Evolutionary conservation across 2,113 vertebrate genomes (phyloP), one percentile per base, ranked within the genome.

Genomic region (Phainopepla nitens): DNA sequence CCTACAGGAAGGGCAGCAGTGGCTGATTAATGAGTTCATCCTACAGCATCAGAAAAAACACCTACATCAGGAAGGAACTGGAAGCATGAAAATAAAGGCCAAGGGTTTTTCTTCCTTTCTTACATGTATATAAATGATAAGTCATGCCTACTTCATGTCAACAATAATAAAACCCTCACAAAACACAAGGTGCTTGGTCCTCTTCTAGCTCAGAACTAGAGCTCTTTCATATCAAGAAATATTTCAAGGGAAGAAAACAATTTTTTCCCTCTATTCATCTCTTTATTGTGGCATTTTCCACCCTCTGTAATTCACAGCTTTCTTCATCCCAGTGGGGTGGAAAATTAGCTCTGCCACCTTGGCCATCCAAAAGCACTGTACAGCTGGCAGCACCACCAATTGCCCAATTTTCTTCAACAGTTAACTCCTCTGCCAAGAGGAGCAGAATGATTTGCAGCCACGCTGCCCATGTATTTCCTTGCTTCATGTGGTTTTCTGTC

Each of bases 261-360:
- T 22, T 68, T 36, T 44, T 33, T 3, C 3, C 2, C 2, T 22
- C 36, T 50, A 49, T 93, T 91, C 64, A 54, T 60, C 72, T 89
- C 68, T 51, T 57, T 60, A 39, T 60, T 78, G 68, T 75, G 64
- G 60, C 80, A 71, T 91, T 89, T 97, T 72, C 66, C 61, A 91
- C 50, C 41, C 36, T 35, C 76, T 47, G 64, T 71, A 78, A 92
- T 92, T 95, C 85, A 87, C 83, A 92, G 93, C 41, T 87, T 80
- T 83, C 77, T 89, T 51, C 35, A 33, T 82, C 89, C 84, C 91
- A 95, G 91, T 36, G 0, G 80, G 89, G 29, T 1, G 60, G 83
- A 89, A 87, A 95, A 94, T 94, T 25, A 94, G 53, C 93, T 96
- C 94, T 36, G 36, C 81, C 87, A 95, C 89, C 91, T 70, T 45